Evolutionary conservation across 1,140 invertebrate genomes (phyloP).

Genomic region (Drosophila obscura): DNA sequence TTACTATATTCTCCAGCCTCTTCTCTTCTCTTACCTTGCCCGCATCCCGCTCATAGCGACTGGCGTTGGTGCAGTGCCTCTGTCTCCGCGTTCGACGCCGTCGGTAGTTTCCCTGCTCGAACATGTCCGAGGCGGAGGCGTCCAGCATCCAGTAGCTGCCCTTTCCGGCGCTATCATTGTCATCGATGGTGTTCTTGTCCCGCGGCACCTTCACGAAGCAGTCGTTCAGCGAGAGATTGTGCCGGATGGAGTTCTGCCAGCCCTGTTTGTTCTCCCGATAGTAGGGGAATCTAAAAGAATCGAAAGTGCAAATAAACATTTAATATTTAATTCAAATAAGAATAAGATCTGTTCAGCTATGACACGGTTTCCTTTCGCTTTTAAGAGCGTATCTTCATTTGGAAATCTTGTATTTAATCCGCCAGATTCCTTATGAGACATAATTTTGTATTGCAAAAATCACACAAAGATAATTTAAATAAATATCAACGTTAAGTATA

Average conservation of each 20-base stretch:
- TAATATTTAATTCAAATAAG: not conserved
- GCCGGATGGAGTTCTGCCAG: constrained; percentile 93
- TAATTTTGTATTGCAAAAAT: not conserved
- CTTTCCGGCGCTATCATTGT: constrained; percentile 88
- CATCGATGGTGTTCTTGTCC: constrained; percentile 89
- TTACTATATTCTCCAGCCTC: not conserved
- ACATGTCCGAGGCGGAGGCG: constrained; percentile 94
- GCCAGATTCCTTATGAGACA: too few relatives aligned
- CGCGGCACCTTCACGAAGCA: constrained; percentile 94
- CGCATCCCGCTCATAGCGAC: constrained; percentile 51
- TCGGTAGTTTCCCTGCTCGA: constrained; percentile 95
- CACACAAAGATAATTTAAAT: constrained; percentile 1
- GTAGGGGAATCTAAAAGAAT: constrained; percentile 88
- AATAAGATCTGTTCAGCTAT: too few relatives aligned
- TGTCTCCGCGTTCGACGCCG: constrained; percentile 86
- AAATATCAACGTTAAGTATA: not conserved
- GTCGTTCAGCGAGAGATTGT: constrained; percentile 96
- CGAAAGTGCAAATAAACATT: not conserved
- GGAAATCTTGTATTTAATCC: too few relatives aligned
- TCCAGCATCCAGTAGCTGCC: constrained; percentile 95
- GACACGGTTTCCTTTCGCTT: too few relatives aligned
- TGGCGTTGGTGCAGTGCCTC: constrained; percentile 58
- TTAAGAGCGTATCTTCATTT: too few relatives aligned
- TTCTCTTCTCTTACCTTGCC: constrained; percentile 25
- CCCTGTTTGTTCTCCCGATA: constrained; percentile 91